Evolutionary conservation across 2,888 invertebrate genomes (phyloP).

Genomic region (Pyralis farinalis): DNA sequence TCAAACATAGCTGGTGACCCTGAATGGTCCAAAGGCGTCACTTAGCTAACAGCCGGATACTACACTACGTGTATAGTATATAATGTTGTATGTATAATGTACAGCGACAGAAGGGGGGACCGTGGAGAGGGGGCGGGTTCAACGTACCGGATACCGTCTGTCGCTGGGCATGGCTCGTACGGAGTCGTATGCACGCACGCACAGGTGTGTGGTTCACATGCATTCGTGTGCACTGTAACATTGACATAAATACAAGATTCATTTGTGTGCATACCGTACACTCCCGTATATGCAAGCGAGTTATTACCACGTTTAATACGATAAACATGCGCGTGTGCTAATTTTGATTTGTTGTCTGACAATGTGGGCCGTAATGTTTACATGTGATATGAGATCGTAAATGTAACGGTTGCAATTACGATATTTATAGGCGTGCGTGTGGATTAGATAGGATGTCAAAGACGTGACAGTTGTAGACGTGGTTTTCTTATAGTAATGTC

Average conservation of each 20-base stretch:
- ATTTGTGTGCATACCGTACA: conserved; percentile 35
- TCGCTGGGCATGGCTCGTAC: conserved; percentile 48
- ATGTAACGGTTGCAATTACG: conserved; percentile 45
- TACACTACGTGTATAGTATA: too few species aligned
- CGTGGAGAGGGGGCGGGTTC: conserved; percentile 55
- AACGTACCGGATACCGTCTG: conserved; percentile 76
- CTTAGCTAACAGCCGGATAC: conserved; percentile 44
- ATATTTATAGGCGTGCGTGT: conserved; percentile 26
- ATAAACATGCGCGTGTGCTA: conserved; percentile 45
- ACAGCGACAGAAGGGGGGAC: conserved; percentile 33
- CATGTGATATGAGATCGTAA: conserved; percentile 56
- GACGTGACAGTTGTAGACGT: neutral
- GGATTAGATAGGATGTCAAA: conserved; percentile 1
- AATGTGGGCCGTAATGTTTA: conserved; percentile 64
- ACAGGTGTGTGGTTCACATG: conserved; percentile 51
- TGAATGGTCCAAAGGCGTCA: conserved; percentile 41
- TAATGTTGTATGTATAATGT: conserved; percentile 27
- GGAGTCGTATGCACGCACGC: conserved; percentile 45
- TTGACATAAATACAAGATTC: conserved; percentile 70
- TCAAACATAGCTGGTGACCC: conserved; percentile 38
- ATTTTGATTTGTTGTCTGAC: conserved; percentile 52
- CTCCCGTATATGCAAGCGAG: conserved; percentile 28
- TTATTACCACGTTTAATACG: conserved; percentile 54
- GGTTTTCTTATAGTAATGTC: neutral
- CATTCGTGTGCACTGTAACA: conserved; percentile 59